phyloP scores from a whole-genome alignment of 2,888 invertebrate genomes.

The Nephrocerus scutellatus region DNA sequence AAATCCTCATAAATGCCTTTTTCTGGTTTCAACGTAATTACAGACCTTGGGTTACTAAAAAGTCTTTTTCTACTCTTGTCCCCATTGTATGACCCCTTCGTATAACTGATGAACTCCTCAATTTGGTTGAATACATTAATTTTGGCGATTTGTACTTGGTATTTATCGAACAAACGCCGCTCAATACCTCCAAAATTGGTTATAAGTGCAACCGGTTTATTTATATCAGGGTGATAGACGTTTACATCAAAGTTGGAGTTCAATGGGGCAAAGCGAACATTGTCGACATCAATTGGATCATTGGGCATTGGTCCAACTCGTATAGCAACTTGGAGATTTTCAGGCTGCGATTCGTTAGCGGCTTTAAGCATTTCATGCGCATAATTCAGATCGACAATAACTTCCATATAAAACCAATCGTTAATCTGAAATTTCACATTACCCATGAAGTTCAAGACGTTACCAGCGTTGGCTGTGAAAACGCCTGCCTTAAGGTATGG shows the following conservation, averaged over 20 bases:
- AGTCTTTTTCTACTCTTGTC: too few relatives aligned
- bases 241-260: conserved; percentile 7
- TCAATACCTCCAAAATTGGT: conserved; percentile 3
- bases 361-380: background rate
- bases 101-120: conserved; percentile 9
- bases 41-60: background rate
- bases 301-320: conserved; percentile 3
- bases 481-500: conserved; percentile 4
- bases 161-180: conserved; percentile 4
- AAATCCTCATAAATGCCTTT: conserved; percentile 15
- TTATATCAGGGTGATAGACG: conserved; percentile 6
- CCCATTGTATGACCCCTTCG: background rate
- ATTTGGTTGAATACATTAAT: conserved; percentile 11
- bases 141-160: background rate
- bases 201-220: conserved; percentile 6
- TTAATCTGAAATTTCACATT: conserved; percentile 6
- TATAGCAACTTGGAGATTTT: conserved; percentile 5
- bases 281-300: conserved; percentile 8
- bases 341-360: too few relatives aligned
- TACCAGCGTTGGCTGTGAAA: background rate
- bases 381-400: background rate
- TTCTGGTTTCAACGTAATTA: conserved; percentile 7
- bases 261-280: conserved; percentile 13
- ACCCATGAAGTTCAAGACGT: conserved; percentile 1
- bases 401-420: conserved; percentile 13